phyloP scores from a whole-genome alignment of 2,113 vertebrate species.

The Euleptes europaea region DNA sequence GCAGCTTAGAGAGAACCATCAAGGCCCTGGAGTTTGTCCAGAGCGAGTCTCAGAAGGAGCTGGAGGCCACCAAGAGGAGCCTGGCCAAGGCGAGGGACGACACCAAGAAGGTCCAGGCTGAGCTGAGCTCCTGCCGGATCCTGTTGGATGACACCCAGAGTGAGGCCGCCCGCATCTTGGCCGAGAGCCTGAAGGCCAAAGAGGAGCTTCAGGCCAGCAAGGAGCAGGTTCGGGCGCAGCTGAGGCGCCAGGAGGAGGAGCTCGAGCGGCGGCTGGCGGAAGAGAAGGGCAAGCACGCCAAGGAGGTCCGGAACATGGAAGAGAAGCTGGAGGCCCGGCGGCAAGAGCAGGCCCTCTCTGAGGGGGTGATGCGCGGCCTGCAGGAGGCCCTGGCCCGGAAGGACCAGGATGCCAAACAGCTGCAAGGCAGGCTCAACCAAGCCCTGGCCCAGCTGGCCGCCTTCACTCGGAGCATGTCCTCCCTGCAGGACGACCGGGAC shows the following conservation, averaged over 20 bases:
- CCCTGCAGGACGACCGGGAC: constrained; percentile 94
- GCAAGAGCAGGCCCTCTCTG: constrained; percentile 77
- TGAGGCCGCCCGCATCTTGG: constrained; percentile 76
- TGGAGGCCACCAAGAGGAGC: constrained; percentile 71
- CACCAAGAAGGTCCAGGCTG: constrained; percentile 71
- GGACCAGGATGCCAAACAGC: constrained; percentile 78
- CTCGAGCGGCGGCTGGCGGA: constrained; percentile 83
- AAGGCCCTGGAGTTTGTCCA: constrained; percentile 84
- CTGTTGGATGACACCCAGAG: constrained; percentile 83
- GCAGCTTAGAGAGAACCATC: constrained; percentile 82
- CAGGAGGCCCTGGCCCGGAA: constrained; percentile 73
- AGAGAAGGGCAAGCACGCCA: constrained; percentile 79
- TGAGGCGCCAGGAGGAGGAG: constrained; percentile 82
- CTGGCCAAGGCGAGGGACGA: constrained; percentile 73
- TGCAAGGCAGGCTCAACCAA: constrained; percentile 84
- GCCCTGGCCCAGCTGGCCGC: constrained; percentile 90
- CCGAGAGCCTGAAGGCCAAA: constrained; percentile 77
- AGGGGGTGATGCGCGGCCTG: constrained; percentile 74
- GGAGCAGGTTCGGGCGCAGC: constrained; percentile 74
- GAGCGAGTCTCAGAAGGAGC: constrained; percentile 78
- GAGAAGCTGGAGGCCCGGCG: constrained; percentile 81
- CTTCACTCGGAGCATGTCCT: constrained; percentile 95
- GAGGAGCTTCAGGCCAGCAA: constrained; percentile 72
- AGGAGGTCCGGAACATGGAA: constrained; percentile 85
- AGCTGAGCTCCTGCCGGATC: constrained; percentile 78